These are phyloP conservation scores for Dermatemys mawii DNA, from an alignment of 2,113 vertebrate genomes.

Conservation along the genomic window DNA sequence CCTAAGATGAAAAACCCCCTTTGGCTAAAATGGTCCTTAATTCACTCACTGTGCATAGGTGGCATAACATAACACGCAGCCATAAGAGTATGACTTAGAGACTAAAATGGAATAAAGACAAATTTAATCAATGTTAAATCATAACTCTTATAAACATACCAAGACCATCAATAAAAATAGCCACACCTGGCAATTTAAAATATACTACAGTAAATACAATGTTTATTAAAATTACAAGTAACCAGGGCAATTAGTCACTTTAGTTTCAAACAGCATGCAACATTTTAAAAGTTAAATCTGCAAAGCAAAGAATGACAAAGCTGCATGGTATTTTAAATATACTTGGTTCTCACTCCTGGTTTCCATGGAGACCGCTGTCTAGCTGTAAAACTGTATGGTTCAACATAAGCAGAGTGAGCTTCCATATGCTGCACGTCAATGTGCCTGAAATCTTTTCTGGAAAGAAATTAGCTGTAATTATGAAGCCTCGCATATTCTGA, in stretches of 20 bases:
- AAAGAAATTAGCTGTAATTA: background rate
- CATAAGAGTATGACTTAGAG: background rate
- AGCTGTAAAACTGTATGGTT: accelerated
- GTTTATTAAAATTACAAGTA: background rate
- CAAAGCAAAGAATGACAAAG: background rate
- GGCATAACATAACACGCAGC: background rate
- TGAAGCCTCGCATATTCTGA: background rate
- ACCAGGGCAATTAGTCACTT: background rate
- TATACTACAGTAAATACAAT: background rate
- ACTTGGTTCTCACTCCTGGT: accelerated
- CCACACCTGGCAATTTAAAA: background rate
- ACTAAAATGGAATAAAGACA: background rate
- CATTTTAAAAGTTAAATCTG: background rate
- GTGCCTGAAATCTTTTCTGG: background rate
- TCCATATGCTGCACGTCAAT: accelerated
- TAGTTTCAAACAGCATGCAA: background rate
- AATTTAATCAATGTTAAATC: background rate
- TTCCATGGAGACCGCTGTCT: background rate
- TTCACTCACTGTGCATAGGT: background rate
- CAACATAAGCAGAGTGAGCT: accelerated
- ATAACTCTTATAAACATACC: background rate
- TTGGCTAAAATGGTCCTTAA: background rate
- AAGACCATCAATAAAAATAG: background rate
- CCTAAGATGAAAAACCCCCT: background rate
- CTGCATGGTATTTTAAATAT: accelerated